phyloP scores from a whole-genome alignment of 2,113 vertebrate species.

The Zosterops pallidus region DNA sequence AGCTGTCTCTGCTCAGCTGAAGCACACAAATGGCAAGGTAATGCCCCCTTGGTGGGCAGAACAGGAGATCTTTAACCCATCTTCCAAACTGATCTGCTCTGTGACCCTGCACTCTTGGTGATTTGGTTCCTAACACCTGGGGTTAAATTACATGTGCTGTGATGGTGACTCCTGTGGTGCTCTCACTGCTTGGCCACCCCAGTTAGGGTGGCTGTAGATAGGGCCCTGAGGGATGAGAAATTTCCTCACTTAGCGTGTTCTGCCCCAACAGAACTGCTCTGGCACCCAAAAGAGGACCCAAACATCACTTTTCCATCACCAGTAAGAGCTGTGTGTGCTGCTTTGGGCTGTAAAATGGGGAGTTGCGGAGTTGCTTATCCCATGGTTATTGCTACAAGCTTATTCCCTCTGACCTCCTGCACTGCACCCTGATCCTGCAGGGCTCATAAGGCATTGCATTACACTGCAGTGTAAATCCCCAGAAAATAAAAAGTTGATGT shows the following conservation, averaged over 20 bases:
- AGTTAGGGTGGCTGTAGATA: not conserved
- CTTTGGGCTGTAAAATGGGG: not conserved
- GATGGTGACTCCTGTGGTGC: not conserved
- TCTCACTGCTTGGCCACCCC: not conserved
- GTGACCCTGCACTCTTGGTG: not conserved
- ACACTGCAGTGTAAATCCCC: not conserved
- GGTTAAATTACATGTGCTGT: rapidly evolving
- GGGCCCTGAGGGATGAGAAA: not conserved
- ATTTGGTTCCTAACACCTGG: not conserved
- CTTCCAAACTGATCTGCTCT: not conserved
- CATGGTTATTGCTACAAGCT: not conserved
- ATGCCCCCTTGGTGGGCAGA: not conserved
- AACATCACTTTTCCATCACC: not conserved
- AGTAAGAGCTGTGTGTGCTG: not conserved
- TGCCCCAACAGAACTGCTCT: not conserved
- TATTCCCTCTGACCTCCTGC: not conserved
- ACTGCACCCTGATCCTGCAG: not conserved
- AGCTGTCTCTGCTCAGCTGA: not conserved
- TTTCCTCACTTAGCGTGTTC: not conserved
- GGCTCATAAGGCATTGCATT: not conserved
- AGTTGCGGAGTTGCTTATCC: not conserved
- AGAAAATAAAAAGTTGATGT: not conserved
- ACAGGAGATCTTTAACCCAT: not conserved
- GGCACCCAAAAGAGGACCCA: not conserved
- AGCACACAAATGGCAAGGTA: not conserved